A percentile compares a stretch with the other conserved stretches of the same genome.
Conservation (phyloP, 1,140 invertebrate genomes). For the Heterodera schachtii region DNA sequence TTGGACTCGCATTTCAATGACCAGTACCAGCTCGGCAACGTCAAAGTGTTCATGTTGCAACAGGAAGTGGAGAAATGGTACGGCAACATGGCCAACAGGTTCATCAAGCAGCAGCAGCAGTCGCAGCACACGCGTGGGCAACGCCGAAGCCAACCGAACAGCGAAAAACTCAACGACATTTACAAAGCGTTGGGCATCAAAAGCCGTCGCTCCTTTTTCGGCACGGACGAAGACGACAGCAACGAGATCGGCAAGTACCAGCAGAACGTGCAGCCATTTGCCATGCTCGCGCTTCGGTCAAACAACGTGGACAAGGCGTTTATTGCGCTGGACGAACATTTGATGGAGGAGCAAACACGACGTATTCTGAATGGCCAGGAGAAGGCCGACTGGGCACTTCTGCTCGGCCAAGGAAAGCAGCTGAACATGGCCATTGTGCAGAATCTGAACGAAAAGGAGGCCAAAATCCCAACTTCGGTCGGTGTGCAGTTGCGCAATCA, state of each 20-base stretch:
- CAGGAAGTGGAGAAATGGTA: constrained; percentile 47
- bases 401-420: not conserved
- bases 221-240: constrained; percentile 7
- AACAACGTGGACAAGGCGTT: constrained; percentile 45
- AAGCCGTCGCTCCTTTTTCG: constrained; percentile 28
- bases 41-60: constrained; percentile 37
- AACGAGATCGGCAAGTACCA: constrained; percentile 21
- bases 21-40: constrained; percentile 32
- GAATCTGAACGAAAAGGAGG: constrained; percentile 43
- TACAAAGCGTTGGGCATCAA: constrained; percentile 38
- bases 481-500: constrained; percentile 40
- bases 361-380: constrained; percentile 29
- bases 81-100: constrained; percentile 26
- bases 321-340: constrained; percentile 37
- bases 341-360: constrained; percentile 28
- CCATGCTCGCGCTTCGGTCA: constrained; percentile 41
- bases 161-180: constrained; percentile 26
- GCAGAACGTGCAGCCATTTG: constrained; percentile 42
- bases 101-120: constrained; percentile 36
- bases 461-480: constrained; percentile 39
- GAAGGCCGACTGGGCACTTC: constrained; percentile 29
- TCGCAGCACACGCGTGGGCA: constrained; percentile 11
- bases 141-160: constrained; percentile 6
- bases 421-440: constrained; percentile 13
- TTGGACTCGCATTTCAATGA: constrained; percentile 45